Evolutionary conservation across 53 echinoderm and acorn worm species (phyloP).

Genomic region (Echinarachnius parma): DNA sequence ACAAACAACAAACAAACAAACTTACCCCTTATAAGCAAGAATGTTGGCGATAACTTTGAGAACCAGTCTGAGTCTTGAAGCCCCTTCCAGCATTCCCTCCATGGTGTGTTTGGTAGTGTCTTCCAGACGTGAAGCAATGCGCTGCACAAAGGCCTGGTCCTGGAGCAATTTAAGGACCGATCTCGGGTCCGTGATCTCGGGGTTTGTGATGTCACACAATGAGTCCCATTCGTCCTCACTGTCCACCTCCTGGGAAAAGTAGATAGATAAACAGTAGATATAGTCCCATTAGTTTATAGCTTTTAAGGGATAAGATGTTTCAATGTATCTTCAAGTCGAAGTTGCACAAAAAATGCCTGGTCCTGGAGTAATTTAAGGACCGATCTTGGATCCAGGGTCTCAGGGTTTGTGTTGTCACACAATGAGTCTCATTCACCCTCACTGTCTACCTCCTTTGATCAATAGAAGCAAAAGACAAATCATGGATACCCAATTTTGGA

Average conservation of each 20-base stretch:
- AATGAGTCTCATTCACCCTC: constrained; percentile 97
- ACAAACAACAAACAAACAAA: not conserved
- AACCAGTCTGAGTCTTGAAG: constrained; percentile 77
- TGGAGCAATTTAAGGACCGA: constrained; percentile 55
- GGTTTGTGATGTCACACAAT: constrained; percentile 84
- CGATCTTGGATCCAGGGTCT: constrained; percentile 62
- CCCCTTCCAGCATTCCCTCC: constrained; percentile 97
- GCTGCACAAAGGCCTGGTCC: constrained; percentile 64
- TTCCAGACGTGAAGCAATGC: constrained; percentile 59
- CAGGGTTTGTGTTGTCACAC: constrained; percentile 83
- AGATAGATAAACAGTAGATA: no score
- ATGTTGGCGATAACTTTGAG: constrained; percentile 75
- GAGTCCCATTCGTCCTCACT: constrained; percentile 99
- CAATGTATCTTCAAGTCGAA: constrained; percentile 69
- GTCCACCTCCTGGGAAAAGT: constrained; percentile 91
- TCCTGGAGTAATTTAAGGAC: constrained; percentile 62
- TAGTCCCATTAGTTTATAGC: no score
- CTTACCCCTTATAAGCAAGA: constrained; percentile 75
- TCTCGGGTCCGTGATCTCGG: constrained; percentile 64
- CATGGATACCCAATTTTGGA: no score
- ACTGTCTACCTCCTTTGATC: constrained; percentile 93
- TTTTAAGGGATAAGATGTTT: no score
- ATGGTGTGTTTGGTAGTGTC: constrained; percentile 68
- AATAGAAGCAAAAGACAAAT: no score
- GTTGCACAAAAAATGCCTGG: constrained; percentile 53